These are phyloP conservation scores for Lepeophtheirus nordmannii DNA, from an alignment of 2,888 invertebrate species.

Conservation along the genomic window DNA sequence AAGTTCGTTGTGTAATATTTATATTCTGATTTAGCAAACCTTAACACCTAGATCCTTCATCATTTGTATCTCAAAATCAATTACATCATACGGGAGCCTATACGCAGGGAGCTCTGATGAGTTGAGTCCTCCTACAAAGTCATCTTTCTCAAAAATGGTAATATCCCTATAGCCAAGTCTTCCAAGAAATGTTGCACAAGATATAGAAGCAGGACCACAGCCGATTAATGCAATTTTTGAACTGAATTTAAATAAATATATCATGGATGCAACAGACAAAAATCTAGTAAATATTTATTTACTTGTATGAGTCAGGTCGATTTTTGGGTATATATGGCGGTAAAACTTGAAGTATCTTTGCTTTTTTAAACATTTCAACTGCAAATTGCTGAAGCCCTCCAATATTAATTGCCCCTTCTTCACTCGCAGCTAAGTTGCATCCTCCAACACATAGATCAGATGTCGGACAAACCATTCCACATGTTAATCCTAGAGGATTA, in stretches of 20 bases:
- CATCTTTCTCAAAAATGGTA: slow-evolving; percentile 77
- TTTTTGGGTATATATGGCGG: slow-evolving; percentile 46
- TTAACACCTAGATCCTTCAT: slow-evolving; percentile 84
- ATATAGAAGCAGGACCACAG: slow-evolving; percentile 88
- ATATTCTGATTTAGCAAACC: slow-evolving; percentile 31
- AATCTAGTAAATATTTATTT: background rate
- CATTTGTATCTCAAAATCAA: slow-evolving; percentile 78
- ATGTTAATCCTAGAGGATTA: slow-evolving; percentile 84
- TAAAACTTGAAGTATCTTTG: slow-evolving; percentile 38
- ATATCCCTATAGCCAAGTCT: slow-evolving; percentile 79
- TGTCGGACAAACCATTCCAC: slow-evolving; percentile 64
- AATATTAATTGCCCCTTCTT: slow-evolving; percentile 96
- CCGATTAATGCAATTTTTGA: slow-evolving; percentile 72
- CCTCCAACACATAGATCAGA: slow-evolving; percentile 67
- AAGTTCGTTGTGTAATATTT: no score
- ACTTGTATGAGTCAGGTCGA: slow-evolving; percentile 35
- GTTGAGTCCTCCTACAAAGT: slow-evolving; percentile 70
- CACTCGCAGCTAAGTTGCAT: slow-evolving; percentile 85
- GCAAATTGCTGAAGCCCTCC: slow-evolving; percentile 96
- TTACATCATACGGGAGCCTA: slow-evolving; percentile 71
- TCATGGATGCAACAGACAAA: background rate
- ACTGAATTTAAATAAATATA: background rate
- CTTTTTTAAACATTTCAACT: slow-evolving; percentile 50
- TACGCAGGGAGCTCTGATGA: slow-evolving; percentile 21
- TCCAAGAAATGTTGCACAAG: slow-evolving; percentile 88